phyloP scores from a whole-genome alignment of 2,888 invertebrate species.

The Thymelicus lineola region DNA sequence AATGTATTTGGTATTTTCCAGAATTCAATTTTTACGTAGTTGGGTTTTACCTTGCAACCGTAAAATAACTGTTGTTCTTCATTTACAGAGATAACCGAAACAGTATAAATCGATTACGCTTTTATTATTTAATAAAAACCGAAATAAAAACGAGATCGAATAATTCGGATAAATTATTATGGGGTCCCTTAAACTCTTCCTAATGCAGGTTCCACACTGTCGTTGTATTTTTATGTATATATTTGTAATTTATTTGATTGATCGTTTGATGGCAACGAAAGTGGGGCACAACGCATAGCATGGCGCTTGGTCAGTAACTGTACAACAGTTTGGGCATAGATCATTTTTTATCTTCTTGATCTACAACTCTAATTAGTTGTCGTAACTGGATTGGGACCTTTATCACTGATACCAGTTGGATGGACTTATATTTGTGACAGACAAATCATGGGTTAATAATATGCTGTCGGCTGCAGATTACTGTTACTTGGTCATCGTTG shows the following conservation, averaged over 20 bases:
- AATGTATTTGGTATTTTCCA: no score
- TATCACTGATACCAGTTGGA: background rate
- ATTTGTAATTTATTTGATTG: no score
- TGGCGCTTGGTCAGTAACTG: background rate
- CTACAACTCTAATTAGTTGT: slow-evolving; percentile 4
- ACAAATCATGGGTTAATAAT: background rate
- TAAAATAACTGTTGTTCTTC: no score
- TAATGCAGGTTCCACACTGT: slow-evolving; percentile 14
- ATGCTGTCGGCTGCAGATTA: background rate
- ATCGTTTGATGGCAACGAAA: background rate
- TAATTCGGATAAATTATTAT: slow-evolving; percentile 10
- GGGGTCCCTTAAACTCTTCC: background rate
- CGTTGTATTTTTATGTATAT: no score
- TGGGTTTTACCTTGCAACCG: no score
- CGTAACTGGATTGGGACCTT: slow-evolving; percentile 2
- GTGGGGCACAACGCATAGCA: background rate
- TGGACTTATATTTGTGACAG: background rate
- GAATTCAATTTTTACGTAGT: no score
- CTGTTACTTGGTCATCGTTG: no score
- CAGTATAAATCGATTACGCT: no score
- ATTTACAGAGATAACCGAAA: no score
- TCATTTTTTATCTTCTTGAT: slow-evolving; percentile 4
- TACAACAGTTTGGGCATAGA: background rate
- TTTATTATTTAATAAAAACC: no score
- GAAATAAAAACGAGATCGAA: slow-evolving; percentile 18